Evolutionary conservation across 2,888 invertebrate genomes (phyloP).

Genomic region (Tetrapedia diversipes): DNA sequence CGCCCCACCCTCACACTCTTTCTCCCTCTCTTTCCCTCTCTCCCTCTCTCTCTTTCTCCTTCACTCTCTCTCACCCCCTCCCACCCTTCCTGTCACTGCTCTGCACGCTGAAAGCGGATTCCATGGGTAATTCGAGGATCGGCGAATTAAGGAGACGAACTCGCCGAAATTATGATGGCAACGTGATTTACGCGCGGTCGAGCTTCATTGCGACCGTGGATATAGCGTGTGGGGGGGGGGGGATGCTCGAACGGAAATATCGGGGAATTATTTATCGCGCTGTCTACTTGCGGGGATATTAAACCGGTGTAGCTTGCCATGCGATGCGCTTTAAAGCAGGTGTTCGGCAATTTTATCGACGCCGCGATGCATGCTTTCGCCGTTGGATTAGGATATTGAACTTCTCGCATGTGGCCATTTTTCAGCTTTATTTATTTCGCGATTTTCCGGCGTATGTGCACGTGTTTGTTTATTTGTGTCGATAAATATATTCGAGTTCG

Average conservation of each 20-base stretch:
- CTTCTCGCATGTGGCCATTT: too few species aligned
- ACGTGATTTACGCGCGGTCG: constrained; percentile 52
- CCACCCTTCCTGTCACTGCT: too few species aligned
- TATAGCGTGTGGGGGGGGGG: neutral
- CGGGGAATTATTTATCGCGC: constrained; percentile 21
- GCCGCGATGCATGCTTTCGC: too few species aligned
- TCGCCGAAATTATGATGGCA: constrained; percentile 55
- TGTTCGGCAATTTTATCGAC: neutral
- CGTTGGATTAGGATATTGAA: too few species aligned
- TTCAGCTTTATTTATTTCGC: too few species aligned
- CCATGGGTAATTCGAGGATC: constrained; percentile 63
- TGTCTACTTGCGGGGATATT: constrained; percentile 1
- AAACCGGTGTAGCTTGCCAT: neutral
- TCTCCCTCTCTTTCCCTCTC: neutral
- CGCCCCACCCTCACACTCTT: too few species aligned
- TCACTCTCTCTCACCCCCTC: neutral
- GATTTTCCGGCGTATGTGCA: too few species aligned
- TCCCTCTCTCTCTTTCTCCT: constrained; percentile 15
- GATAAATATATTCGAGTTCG: too few species aligned
- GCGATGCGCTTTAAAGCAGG: neutral
- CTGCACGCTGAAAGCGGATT: constrained; percentile 45
- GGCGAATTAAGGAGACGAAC: constrained; percentile 65
- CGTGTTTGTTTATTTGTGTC: too few species aligned
- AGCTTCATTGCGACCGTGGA: constrained; percentile 9
- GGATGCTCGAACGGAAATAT: constrained; percentile 12